A percentile compares a stretch with the other conserved stretches of the same genome.
These are phyloP conservation scores for Laupala kohalensis DNA, from an alignment of 1,140 invertebrate genomes.

Conservation along the genomic window DNA sequence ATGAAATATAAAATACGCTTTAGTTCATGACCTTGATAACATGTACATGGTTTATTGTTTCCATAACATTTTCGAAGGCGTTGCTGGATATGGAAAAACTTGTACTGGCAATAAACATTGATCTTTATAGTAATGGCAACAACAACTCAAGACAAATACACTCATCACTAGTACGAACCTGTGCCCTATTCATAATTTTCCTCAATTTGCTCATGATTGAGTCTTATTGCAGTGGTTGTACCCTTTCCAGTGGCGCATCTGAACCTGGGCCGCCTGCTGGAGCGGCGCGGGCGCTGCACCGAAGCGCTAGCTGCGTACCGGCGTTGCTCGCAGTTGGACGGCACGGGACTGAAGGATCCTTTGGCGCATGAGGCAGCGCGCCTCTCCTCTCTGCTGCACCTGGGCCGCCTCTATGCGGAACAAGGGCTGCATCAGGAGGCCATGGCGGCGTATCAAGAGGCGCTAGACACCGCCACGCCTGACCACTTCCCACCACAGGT, in stretches of 20 bases:
- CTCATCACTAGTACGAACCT: too few relatives aligned
- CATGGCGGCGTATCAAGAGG: slow-evolving; percentile 62
- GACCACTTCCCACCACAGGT: slow-evolving; percentile 69
- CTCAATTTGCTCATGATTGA: too few relatives aligned
- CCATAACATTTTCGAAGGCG: too few relatives aligned
- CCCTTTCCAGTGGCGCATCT: slow-evolving; percentile 77
- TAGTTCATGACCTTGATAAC: too few relatives aligned
- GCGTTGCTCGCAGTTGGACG: slow-evolving; percentile 70
- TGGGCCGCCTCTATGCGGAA: slow-evolving; percentile 80
- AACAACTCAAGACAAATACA: too few relatives aligned
- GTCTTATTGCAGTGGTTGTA: too few relatives aligned
- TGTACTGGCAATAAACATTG: too few relatives aligned
- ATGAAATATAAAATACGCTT: too few relatives aligned
- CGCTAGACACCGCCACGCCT: slow-evolving; percentile 60
- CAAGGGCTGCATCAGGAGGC: slow-evolving; percentile 71
- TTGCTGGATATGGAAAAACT: too few relatives aligned
- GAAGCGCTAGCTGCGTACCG: slow-evolving; percentile 74
- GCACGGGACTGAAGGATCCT: slow-evolving; percentile 74
- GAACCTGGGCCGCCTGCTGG: slow-evolving; percentile 79
- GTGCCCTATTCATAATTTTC: too few relatives aligned
- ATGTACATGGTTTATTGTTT: too few relatives aligned
- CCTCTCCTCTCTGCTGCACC: slow-evolving; percentile 79
- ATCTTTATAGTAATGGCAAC: too few relatives aligned
- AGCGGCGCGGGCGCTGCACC: slow-evolving; percentile 61
- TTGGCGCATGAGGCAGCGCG: slow-evolving; percentile 77